phyloP scores from a whole-genome alignment of 2,113 vertebrate genomes.

The Tautogolabrus adspersus region DNA sequence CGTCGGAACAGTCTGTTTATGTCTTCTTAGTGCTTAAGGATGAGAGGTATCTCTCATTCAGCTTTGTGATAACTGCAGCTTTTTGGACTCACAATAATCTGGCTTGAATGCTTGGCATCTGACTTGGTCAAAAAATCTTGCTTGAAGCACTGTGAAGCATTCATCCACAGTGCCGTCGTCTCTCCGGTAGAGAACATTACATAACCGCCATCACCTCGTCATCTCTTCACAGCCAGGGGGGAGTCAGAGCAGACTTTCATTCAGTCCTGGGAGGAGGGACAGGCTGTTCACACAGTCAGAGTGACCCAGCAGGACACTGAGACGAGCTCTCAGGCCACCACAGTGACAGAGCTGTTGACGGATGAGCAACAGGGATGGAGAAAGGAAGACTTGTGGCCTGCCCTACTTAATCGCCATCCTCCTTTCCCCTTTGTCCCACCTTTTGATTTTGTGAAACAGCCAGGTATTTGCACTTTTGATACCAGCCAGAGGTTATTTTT shows the following conservation, averaged over 20 bases:
- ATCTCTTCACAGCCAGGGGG: constrained; percentile 69
- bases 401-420: constrained; percentile 44
- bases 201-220: constrained; percentile 49
- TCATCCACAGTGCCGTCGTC: constrained; percentile 14
- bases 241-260: constrained; percentile 47
- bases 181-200: constrained; percentile 22
- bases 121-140: constrained; percentile 14
- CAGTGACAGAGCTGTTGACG: constrained; percentile 25
- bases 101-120: constrained; percentile 36
- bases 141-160: constrained; percentile 52
- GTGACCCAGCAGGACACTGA: constrained; percentile 31
- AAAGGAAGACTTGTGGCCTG: constrained; percentile 62
- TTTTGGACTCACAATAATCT: constrained; percentile 28
- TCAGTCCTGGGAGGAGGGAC: constrained; percentile 54
- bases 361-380: constrained; percentile 31
- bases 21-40: constrained; percentile 14
- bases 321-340: constrained; percentile 35
- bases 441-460: constrained; percentile 48
- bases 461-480: constrained; percentile 62
- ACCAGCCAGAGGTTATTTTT: background rate
- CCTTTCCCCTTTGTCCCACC: constrained; percentile 53
- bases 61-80: constrained; percentile 58
- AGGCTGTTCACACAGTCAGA: constrained; percentile 28
- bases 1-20: background rate
- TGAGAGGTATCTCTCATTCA: constrained; percentile 18